Evolutionary conservation across 1,140 invertebrate species (phyloP).

Genomic region (Orius insidiosus): DNA sequence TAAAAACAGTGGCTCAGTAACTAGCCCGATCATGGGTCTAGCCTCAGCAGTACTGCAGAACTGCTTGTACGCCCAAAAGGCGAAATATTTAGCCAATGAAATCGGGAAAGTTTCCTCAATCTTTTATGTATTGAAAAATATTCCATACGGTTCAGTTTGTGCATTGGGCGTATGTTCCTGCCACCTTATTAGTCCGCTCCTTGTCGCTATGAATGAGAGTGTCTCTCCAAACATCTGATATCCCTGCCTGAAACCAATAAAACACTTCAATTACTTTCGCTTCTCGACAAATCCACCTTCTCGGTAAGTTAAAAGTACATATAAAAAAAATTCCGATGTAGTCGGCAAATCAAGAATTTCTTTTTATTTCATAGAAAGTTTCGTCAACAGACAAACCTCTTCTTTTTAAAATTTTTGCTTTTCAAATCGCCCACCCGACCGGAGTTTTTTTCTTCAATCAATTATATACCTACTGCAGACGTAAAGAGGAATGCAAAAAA

Average conservation of each 20-base stretch:
- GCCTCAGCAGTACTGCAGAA: neutral
- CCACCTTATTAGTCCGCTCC: slow-evolving; percentile 74
- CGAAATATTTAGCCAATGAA: neutral
- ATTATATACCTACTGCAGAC: too few relatives aligned
- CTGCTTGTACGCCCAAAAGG: neutral
- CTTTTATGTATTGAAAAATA: neutral
- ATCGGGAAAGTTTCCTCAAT: neutral
- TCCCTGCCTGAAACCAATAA: slow-evolving; percentile 49
- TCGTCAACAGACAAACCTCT: too few relatives aligned
- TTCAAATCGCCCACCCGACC: too few relatives aligned
- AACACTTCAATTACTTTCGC: neutral
- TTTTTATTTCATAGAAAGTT: too few relatives aligned
- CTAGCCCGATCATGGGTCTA: neutral
- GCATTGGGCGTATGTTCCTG: slow-evolving; percentile 38
- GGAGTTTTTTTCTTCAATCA: too few relatives aligned
- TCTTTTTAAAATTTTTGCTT: too few relatives aligned
- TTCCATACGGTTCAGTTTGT: slow-evolving; percentile 45
- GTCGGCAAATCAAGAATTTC: neutral
- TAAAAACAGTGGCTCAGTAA: too few relatives aligned
- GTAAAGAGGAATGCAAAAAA: too few relatives aligned
- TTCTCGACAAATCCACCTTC: neutral
- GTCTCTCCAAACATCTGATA: slow-evolving; percentile 70
- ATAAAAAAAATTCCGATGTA: neutral
- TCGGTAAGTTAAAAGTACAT: neutral
- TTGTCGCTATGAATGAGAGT: slow-evolving; percentile 71